phyloP scores from a whole-genome alignment of 2,888 invertebrate genomes.

The Ernsta delagoae region DNA sequence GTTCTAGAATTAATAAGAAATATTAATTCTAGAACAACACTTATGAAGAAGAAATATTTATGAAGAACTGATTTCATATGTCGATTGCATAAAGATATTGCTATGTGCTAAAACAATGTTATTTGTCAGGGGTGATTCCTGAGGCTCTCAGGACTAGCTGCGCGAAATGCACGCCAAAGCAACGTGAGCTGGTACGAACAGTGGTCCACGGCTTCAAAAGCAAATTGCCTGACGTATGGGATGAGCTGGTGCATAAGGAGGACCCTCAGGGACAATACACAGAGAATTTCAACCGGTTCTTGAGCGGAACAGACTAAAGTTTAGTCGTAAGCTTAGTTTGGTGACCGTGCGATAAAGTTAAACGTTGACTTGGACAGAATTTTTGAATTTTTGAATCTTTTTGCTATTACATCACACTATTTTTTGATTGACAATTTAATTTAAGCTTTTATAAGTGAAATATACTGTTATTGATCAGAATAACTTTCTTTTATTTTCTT shows the following conservation, averaged over 20 bases:
- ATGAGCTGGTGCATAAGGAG: conserved; percentile 86
- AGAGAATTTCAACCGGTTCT: conserved; percentile 81
- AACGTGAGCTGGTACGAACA: conserved; percentile 81
- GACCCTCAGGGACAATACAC: conserved; percentile 88
- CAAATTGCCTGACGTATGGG: conserved; percentile 87
- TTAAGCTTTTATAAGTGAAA: neutral
- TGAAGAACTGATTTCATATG: too few species aligned
- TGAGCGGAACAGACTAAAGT: conserved; percentile 41
- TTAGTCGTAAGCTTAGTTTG: too few species aligned
- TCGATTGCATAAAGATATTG: too few species aligned
- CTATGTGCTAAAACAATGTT: too few species aligned
- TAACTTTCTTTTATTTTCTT: neutral
- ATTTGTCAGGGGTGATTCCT: conserved; percentile 63
- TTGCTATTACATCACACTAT: conserved; percentile 7
- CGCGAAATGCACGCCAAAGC: conserved; percentile 87
- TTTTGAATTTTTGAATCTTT: neutral
- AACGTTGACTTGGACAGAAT: neutral
- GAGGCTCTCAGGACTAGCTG: conserved; percentile 79
- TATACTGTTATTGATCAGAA: neutral
- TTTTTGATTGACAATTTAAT: conserved; percentile 3
- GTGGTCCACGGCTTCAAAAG: conserved; percentile 87
- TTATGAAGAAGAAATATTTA: too few species aligned
- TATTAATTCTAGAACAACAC: too few species aligned
- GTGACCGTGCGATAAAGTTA: neutral
- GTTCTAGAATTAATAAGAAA: too few species aligned